Percentiles rank a stretch among this genome's conserved stretches.
Conservation (phyloP, 2,113 vertebrate genomes). For the Phaethon lepturus region DNA sequence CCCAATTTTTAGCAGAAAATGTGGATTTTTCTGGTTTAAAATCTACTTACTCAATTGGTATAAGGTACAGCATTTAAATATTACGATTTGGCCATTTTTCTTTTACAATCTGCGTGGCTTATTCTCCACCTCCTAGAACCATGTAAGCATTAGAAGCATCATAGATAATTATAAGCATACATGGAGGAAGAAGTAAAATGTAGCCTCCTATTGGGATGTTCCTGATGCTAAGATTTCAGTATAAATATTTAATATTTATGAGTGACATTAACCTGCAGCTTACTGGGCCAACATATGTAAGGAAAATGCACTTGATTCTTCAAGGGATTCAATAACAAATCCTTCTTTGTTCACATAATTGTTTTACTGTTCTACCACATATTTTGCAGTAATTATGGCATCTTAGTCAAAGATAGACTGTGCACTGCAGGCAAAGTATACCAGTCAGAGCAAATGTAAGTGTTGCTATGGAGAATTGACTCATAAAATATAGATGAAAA, state of each 20-base stretch:
- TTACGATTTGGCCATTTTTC: neutral
- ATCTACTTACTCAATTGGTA: neutral
- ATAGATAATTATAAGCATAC: neutral
- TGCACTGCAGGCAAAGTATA: neutral
- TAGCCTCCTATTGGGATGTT: neutral
- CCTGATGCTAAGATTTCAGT: neutral
- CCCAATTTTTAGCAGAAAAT: neutral
- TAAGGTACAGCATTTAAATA: neutral
- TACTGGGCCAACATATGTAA: neutral
- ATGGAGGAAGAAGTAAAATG: neutral
- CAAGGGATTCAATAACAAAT: neutral
- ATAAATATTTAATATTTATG: neutral
- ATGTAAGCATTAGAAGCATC: neutral
- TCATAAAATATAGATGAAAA: slow-evolving; percentile 9
- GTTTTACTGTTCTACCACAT: neutral
- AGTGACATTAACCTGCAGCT: neutral
- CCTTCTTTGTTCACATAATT: neutral
- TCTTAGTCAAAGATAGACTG: neutral
- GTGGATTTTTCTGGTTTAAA: neutral
- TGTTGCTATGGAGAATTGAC: slow-evolving; percentile 12
- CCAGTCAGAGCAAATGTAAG: neutral
- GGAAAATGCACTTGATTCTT: neutral
- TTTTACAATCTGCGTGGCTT: neutral
- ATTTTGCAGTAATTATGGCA: neutral
- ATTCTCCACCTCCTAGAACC: neutral